Percentiles rank a stretch among this genome's conserved stretches.
phyloP scores from a whole-genome alignment of 2,113 vertebrate species.

The Microtus pennsylvanicus region DNA sequence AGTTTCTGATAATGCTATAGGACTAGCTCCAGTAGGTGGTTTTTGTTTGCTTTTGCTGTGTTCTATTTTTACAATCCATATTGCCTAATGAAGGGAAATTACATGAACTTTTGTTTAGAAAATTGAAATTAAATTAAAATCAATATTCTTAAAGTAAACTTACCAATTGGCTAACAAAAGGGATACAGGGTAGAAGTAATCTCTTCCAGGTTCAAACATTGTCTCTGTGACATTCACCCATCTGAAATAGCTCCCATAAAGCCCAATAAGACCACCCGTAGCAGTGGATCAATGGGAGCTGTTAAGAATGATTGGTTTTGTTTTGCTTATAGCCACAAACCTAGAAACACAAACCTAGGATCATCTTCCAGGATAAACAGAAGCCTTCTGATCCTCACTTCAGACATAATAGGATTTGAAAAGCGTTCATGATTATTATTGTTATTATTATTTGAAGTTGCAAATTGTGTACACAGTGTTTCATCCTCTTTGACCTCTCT shows the following conservation, averaged over 20 bases:
- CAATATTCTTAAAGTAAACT: slow-evolving; percentile 28
- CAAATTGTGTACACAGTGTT: neutral
- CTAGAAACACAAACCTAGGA: neutral
- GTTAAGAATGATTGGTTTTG: neutral
- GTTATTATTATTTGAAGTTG: neutral
- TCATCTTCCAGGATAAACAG: neutral
- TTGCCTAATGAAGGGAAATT: neutral
- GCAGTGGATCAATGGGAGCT: neutral
- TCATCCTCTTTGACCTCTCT: neutral
- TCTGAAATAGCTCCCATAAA: neutral
- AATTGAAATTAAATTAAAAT: slow-evolving; percentile 45
- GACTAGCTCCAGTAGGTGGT: neutral
- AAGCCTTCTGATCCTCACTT: slow-evolving; percentile 1
- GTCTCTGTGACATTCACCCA: neutral
- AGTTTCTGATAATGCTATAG: slow-evolving; percentile 10
- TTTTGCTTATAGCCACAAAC: slow-evolving; percentile 6
- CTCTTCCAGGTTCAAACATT: slow-evolving; percentile 1
- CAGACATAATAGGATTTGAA: neutral
- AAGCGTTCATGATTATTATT: neutral
- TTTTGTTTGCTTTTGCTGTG: slow-evolving; percentile 29
- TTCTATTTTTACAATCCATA: neutral
- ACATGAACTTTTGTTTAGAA: slow-evolving; percentile 39
- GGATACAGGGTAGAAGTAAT: neutral
- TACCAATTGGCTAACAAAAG: neutral
- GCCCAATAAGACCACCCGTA: neutral